Percentiles rank a stretch among this genome's conserved stretches.
Conservation (phyloP, 2,888 invertebrate genomes). For the Hydriomena furcata region DNA sequence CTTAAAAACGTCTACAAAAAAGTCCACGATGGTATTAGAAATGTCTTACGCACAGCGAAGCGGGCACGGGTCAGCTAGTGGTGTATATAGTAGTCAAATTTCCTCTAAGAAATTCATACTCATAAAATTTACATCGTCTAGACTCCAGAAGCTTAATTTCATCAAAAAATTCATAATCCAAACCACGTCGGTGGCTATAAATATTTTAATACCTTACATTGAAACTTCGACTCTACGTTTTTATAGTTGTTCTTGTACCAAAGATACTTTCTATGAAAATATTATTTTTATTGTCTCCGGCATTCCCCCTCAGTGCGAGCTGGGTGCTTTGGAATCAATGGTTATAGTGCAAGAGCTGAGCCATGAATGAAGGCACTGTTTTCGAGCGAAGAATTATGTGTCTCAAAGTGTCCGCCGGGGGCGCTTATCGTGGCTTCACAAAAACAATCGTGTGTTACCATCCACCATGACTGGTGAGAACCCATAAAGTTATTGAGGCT, state of each 20-base stretch:
- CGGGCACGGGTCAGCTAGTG: too few species aligned
- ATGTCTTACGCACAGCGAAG: too few species aligned
- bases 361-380: too few species aligned
- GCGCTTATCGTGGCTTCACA: too few species aligned
- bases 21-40: too few species aligned
- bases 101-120: background rate
- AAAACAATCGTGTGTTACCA: too few species aligned
- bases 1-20: too few species aligned
- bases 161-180: conserved; percentile 2
- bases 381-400: too few species aligned
- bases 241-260: background rate
- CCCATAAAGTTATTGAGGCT: too few species aligned
- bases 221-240: conserved; percentile 1
- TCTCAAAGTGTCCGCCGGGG: too few species aligned
- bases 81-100: too few species aligned
- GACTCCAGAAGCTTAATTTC: background rate
- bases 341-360: conserved; percentile 1
- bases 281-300: conserved; percentile 14
- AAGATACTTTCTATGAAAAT: conserved; percentile 13
- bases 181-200: conserved; percentile 2
- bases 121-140: background rate
- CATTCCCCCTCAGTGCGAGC: background rate
- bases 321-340: conserved; percentile 12
- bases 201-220: conserved; percentile 24
- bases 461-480: too few species aligned